Conservation (phyloP, 2,888 invertebrate genomes). For the Lepeophtheirus nordmannii region DNA sequence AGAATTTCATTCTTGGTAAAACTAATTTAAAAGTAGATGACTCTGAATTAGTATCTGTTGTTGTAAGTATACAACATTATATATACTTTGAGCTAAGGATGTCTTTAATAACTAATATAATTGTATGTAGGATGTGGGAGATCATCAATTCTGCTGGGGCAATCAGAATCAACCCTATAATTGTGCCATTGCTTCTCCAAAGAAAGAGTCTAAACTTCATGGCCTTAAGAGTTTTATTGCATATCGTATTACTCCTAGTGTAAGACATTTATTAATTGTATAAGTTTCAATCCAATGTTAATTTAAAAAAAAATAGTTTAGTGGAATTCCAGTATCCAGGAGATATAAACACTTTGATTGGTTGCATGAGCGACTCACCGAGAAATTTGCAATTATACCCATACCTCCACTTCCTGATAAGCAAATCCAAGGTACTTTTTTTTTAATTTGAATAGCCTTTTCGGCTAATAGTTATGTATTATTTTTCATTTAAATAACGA, state of each 20-base stretch:
- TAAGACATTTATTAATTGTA: constrained; percentile 33
- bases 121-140: constrained; percentile 42
- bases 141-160: constrained; percentile 58
- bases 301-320: constrained; percentile 44
- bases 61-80: constrained; percentile 33
- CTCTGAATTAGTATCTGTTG: constrained; percentile 52
- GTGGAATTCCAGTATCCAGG: constrained; percentile 77
- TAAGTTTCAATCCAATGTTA: too few species aligned
- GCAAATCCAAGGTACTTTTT: constrained; percentile 58
- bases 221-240: constrained; percentile 94
- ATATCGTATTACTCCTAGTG: constrained; percentile 82
- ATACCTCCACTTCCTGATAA: constrained; percentile 96
- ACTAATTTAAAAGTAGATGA: constrained; percentile 52
- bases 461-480: too few species aligned
- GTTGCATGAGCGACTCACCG: constrained; percentile 81
- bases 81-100: too few species aligned
- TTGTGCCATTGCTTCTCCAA: constrained; percentile 81
- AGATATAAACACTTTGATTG: constrained; percentile 99
- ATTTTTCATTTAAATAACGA: too few species aligned
- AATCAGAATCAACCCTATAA: constrained; percentile 55
- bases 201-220: constrained; percentile 91
- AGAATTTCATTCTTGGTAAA: constrained; percentile 69
- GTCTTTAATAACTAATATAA: constrained; percentile 2
- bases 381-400: constrained; percentile 84
- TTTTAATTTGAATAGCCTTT: neutral